Conservation (phyloP, 2,797 vertebrate species). For the Chromobotia macracanthus region DNA sequence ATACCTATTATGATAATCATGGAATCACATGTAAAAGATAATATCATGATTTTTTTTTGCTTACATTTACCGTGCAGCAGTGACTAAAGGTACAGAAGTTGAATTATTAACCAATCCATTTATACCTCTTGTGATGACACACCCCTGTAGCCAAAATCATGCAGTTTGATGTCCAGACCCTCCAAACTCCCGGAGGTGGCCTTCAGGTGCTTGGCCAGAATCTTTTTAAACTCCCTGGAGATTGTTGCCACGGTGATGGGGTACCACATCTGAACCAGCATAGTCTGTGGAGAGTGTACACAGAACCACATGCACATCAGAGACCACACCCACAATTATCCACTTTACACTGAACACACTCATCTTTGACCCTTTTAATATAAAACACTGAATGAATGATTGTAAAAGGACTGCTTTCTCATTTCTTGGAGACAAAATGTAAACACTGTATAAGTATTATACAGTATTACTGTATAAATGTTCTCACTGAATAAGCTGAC, state of each 20-base stretch:
- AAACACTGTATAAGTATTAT: too few species aligned
- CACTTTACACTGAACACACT: neutral
- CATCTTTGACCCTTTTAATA: neutral
- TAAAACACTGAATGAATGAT: neutral
- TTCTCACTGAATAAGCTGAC: neutral
- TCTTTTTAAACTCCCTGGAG: constrained; percentile 82
- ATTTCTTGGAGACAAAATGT: neutral
- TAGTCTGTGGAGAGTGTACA: constrained; percentile 68
- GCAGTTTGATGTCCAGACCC: constrained; percentile 77
- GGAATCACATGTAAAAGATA: neutral
- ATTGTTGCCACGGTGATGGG: constrained; percentile 82
- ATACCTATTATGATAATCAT: too few species aligned
- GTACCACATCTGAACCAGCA: constrained; percentile 84
- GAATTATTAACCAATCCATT: neutral
- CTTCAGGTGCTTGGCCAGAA: constrained; percentile 77
- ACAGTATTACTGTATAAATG: too few species aligned
- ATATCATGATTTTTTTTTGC: too few species aligned
- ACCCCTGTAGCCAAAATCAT: constrained; percentile 82
- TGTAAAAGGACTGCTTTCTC: neutral
- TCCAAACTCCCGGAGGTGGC: constrained; percentile 77
- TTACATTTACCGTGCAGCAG: neutral
- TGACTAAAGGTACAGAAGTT: neutral
- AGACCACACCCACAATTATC: neutral
- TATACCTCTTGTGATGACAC: constrained; percentile 81
- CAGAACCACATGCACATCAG: constrained; percentile 26